Conservation (phyloP, 2,113 vertebrate species). For the Pagrus major region DNA sequence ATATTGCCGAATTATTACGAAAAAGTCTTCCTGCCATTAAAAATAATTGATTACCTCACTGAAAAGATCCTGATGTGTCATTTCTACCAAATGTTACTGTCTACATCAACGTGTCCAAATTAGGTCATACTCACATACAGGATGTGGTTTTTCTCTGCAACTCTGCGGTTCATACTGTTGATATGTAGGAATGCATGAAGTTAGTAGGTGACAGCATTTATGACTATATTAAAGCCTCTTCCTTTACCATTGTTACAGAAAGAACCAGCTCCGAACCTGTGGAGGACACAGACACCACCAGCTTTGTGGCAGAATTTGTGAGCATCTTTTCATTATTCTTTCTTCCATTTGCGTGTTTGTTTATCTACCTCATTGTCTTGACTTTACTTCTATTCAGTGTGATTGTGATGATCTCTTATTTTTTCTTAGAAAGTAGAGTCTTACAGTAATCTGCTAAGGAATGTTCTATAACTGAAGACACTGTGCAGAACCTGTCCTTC, state of each 20-base stretch:
- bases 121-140: neutral
- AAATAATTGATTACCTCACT: neutral
- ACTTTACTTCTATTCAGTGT: slow-evolving; percentile 23
- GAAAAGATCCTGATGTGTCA: neutral
- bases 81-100: neutral
- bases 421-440: slow-evolving; percentile 16
- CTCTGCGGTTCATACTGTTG: neutral
- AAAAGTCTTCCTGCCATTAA: neutral
- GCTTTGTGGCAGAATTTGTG: slow-evolving; percentile 90
- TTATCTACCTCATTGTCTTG: slow-evolving; percentile 9
- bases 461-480: slow-evolving; percentile 51
- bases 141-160: slow-evolving; percentile 20
- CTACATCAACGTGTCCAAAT: neutral
- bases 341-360: neutral
- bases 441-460: slow-evolving; percentile 59
- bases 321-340: slow-evolving; percentile 29
- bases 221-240: neutral
- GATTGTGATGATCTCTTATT: slow-evolving; percentile 46
- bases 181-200: neutral
- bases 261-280: slow-evolving; percentile 89
- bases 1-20: neutral
- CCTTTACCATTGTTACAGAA: slow-evolving; percentile 77
- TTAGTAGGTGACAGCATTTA: neutral
- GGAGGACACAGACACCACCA: slow-evolving; percentile 96
- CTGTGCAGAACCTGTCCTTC: too few relatives aligned